Conservation (phyloP, 2,888 invertebrate species). For the Drosophila borealis region DNA sequence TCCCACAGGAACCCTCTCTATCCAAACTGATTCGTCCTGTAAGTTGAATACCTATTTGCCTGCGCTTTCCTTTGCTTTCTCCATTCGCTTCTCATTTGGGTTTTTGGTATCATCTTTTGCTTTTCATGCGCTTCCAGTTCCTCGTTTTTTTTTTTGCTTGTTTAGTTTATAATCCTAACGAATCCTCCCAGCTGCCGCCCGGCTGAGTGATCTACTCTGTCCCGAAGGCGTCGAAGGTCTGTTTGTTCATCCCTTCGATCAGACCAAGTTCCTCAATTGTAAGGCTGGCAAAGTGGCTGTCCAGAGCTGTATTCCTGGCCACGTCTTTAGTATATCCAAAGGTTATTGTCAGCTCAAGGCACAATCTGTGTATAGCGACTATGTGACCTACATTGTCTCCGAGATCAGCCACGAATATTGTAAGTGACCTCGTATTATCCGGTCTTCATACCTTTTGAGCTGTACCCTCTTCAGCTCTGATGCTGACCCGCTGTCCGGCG, state of each 20-base stretch:
- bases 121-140: conserved; percentile 35
- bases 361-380: conserved; percentile 84
- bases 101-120: conserved; percentile 30
- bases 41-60: conserved; percentile 42
- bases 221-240: conserved; percentile 86
- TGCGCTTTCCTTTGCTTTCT: conserved; percentile 23
- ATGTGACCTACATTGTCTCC: conserved; percentile 72
- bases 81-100: conserved; percentile 61
- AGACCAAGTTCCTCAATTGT: conserved; percentile 88
- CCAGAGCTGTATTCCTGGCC: conserved; percentile 88
- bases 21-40: conserved; percentile 45
- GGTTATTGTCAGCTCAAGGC: conserved; percentile 87
- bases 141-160: conserved; percentile 11
- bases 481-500: conserved; percentile 84
- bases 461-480: conserved; percentile 52
- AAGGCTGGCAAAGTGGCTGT: conserved; percentile 88
- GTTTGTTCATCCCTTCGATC: conserved; percentile 87
- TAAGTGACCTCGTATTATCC: conserved; percentile 57
- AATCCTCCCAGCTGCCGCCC: conserved; percentile 38
- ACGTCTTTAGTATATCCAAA: conserved; percentile 87
- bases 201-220: conserved; percentile 79
- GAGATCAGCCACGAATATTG: conserved; percentile 73
- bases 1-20: conserved; percentile 48
- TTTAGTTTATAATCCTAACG: conserved; percentile 32
- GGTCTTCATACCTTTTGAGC: background rate